Conservation (phyloP, 1,140 invertebrate species). For the Euwallacea fornicatus region DNA sequence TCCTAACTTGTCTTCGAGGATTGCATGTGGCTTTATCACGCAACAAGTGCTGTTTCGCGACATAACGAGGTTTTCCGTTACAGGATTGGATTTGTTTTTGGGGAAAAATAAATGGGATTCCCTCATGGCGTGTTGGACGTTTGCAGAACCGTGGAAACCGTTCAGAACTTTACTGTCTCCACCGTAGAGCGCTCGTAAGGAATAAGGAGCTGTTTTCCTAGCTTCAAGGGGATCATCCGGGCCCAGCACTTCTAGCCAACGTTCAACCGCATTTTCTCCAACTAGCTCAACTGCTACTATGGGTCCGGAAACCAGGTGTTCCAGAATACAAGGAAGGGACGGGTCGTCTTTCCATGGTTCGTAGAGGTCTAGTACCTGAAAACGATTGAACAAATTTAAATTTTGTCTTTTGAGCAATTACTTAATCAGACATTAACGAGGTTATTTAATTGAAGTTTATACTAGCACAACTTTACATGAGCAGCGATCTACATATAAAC, state of each 20-base stretch:
- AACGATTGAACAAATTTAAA: not conserved
- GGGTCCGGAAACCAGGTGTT: conserved; percentile 65
- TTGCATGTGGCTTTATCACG: conserved; percentile 89
- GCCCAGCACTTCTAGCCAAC: conserved; percentile 66
- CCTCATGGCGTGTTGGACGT: conserved; percentile 59
- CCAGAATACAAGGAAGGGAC: conserved; percentile 53
- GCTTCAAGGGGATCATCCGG: conserved; percentile 68
- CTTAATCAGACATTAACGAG: no score
- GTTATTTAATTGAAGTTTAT: no score
- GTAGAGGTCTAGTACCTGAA: conserved; percentile 59
- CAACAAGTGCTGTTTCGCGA: conserved; percentile 76
- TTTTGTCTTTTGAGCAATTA: no score
- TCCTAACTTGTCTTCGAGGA: conserved; percentile 72
- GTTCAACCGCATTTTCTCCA: conserved; percentile 62
- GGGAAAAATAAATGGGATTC: conserved; percentile 50
- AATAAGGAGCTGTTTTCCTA: conserved; percentile 58
- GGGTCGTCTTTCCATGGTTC: conserved; percentile 55
- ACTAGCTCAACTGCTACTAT: conserved; percentile 68
- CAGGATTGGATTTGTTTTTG: conserved; percentile 50
- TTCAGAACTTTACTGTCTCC: conserved; percentile 68
- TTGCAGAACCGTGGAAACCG: conserved; percentile 71
- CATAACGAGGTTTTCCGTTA: conserved; percentile 62
- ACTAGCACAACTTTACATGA: no score
- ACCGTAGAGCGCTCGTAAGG: conserved; percentile 73
- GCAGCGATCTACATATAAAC: no score